These are phyloP conservation scores for Bugula neritina DNA, from an alignment of 2,888 invertebrate genomes.

Conservation along the genomic window DNA sequence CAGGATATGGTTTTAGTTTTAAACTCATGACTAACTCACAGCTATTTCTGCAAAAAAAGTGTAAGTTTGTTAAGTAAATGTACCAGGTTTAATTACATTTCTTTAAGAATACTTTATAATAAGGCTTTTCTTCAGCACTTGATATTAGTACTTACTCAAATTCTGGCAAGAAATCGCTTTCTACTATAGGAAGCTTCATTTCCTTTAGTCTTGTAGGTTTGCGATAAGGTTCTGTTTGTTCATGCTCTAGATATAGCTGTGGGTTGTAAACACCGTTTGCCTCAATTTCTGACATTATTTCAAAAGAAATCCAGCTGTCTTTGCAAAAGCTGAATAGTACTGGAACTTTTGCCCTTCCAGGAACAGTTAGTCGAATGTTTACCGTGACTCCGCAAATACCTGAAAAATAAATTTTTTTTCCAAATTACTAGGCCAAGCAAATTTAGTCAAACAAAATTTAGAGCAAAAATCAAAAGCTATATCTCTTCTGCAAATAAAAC, in stretches of 20 bases:
- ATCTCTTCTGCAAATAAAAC: no score
- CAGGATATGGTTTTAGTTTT: neutral
- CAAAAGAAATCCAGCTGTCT: neutral
- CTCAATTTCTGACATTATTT: neutral
- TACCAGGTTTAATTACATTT: neutral
- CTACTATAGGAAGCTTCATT: neutral
- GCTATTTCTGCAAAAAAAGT: neutral
- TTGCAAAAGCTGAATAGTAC: neutral
- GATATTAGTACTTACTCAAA: constrained; percentile 15
- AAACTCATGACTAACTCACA: neutral
- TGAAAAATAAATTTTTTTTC: neutral
- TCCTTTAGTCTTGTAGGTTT: constrained; percentile 29
- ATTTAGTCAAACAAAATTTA: no score
- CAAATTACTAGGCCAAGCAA: no score
- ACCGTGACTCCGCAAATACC: neutral
- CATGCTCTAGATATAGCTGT: constrained; percentile 31
- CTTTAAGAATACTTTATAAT: neutral
- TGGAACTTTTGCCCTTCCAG: neutral
- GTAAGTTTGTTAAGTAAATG: neutral
- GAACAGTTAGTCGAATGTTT: neutral
- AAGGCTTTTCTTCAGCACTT: neutral
- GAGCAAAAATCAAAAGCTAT: constrained; percentile 6
- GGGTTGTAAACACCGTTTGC: neutral
- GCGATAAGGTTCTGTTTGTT: constrained; percentile 35
- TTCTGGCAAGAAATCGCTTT: neutral